Evolutionary conservation across 2,797 vertebrate genomes (phyloP).

Genomic region (Aselliscus stoliczkanus): DNA sequence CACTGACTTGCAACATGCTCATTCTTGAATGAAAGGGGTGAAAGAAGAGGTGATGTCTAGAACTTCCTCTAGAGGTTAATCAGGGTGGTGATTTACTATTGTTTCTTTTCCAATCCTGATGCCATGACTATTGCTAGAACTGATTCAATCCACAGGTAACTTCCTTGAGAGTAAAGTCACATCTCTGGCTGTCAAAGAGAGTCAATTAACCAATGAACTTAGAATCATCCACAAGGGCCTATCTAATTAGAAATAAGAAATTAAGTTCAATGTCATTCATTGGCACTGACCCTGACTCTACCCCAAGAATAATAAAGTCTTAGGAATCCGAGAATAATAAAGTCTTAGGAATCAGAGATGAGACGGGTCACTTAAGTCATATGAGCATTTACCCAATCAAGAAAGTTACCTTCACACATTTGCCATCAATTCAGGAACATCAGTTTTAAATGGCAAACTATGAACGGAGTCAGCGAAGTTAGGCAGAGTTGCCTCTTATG

Average conservation of each 20-base stretch:
- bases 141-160: background rate
- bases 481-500: background rate
- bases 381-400: background rate
- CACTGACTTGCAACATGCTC: background rate
- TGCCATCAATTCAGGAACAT: background rate
- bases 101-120: background rate
- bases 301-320: slow-evolving; percentile 49
- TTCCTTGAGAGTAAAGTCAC: slow-evolving; percentile 36
- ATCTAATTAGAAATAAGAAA: slow-evolving; percentile 52
- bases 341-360: slow-evolving; percentile 38
- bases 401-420: background rate
- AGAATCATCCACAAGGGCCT: slow-evolving; percentile 35
- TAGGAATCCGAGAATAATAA: slow-evolving; percentile 57
- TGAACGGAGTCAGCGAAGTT: background rate
- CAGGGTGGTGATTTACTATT: background rate
- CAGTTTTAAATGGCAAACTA: background rate
- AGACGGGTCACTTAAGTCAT: background rate
- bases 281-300: slow-evolving; percentile 29
- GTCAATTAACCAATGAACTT: slow-evolving; percentile 55
- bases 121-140: background rate
- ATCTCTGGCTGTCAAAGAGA: slow-evolving; percentile 4
- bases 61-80: background rate
- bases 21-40: background rate
- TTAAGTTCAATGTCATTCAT: slow-evolving; percentile 15
- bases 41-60: background rate